Evolutionary conservation across 2,888 invertebrate genomes (phyloP).

Genomic region (Lasioglossum malachurum): DNA sequence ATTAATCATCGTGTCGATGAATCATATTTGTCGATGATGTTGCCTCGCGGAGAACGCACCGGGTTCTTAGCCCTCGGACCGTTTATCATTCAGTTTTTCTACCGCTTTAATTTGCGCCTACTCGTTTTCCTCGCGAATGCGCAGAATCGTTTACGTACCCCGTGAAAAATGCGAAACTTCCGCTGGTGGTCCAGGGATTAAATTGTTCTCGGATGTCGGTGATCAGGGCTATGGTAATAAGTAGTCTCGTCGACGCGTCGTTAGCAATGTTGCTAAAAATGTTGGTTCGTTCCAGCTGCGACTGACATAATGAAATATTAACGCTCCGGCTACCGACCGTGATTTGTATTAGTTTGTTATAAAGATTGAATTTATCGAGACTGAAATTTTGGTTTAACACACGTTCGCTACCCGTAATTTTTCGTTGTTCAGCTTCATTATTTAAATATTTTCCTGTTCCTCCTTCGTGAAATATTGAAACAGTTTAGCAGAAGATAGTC

Average conservation of each 20-base stretch:
- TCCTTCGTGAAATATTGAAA: too few relatives aligned
- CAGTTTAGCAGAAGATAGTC: too few relatives aligned
- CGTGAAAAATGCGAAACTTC: not conserved
- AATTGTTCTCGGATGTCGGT: not conserved
- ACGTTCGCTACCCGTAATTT: too few relatives aligned
- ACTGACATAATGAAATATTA: not conserved
- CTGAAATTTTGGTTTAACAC: not conserved
- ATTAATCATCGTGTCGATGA: slow-evolving; percentile 27
- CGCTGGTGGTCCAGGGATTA: not conserved
- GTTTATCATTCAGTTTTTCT: not conserved
- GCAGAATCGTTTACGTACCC: not conserved
- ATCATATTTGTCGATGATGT: not conserved
- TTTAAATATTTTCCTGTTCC: too few relatives aligned
- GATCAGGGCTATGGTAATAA: not conserved
- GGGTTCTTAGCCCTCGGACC: not conserved
- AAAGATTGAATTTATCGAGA: not conserved
- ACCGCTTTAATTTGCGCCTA: not conserved
- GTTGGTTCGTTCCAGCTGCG: not conserved
- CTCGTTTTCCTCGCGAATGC: not conserved
- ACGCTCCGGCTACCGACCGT: not conserved
- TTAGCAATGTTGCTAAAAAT: not conserved
- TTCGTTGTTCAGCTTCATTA: too few relatives aligned
- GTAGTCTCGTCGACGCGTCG: not conserved
- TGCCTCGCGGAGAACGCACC: not conserved
- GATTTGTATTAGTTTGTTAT: not conserved